These are phyloP conservation scores for Trachelus tabidus DNA, from an alignment of 2,888 invertebrate species.

Conservation along the genomic window DNA sequence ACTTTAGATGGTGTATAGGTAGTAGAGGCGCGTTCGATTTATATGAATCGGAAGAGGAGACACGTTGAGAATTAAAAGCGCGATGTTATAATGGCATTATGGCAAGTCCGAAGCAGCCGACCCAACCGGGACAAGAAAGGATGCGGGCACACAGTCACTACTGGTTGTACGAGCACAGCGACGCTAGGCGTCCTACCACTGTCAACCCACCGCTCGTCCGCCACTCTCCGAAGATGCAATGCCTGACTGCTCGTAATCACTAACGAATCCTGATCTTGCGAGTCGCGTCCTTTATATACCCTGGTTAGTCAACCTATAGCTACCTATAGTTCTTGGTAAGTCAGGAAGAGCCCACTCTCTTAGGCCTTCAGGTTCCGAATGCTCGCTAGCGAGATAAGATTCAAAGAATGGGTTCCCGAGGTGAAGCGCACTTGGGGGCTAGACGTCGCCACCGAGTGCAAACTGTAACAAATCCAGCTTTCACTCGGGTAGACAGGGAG, in stretches of 20 bases:
- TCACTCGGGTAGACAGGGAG: conserved; percentile 63
- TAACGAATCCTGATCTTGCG: neutral
- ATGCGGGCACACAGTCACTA: neutral
- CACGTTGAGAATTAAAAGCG: conserved; percentile 60
- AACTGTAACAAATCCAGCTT: conserved; percentile 67
- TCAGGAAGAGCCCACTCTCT: neutral
- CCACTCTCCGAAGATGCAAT: neutral
- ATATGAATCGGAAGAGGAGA: conserved; percentile 48
- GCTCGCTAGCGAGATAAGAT: conserved; percentile 17
- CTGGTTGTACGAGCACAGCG: neutral
- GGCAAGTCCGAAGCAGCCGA: conserved; percentile 37
- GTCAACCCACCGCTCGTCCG: too few relatives aligned
- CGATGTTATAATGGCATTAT: conserved; percentile 60
- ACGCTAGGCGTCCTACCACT: too few relatives aligned
- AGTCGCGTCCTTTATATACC: neutral
- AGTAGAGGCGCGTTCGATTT: conserved; percentile 38
- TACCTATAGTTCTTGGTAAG: neutral
- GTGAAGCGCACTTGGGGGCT: conserved; percentile 38
- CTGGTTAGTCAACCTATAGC: neutral
- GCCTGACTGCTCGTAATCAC: neutral
- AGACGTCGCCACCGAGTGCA: conserved; percentile 60
- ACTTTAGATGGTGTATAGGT: neutral
- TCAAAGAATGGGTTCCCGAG: conserved; percentile 30
- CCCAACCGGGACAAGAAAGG: neutral
- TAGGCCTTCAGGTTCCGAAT: neutral